Percentiles rank a stretch among this genome's conserved stretches.
phyloP scores from a whole-genome alignment of 2,113 vertebrate species.

The Aegithalos caudatus region DNA sequence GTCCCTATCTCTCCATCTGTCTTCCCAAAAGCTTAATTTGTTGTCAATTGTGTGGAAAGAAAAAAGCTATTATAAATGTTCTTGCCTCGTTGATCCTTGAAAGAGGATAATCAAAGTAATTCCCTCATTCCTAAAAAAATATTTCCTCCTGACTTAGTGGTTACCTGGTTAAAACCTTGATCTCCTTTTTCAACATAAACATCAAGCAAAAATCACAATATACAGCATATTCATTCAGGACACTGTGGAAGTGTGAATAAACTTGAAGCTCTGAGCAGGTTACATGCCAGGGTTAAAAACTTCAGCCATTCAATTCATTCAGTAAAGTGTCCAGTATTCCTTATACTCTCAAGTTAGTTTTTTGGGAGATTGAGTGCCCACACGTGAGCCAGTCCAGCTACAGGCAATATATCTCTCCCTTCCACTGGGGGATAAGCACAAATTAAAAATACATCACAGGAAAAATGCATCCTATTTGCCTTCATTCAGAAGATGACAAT shows the following conservation, averaged over 20 bases:
- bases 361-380: conserved; percentile 50
- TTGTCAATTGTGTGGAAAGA: background rate
- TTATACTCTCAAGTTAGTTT: conserved; percentile 54
- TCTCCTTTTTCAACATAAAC: background rate
- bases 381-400: conserved; percentile 47
- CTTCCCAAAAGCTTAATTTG: background rate
- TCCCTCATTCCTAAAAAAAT: background rate
- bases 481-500: background rate
- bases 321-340: conserved; percentile 51
- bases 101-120: background rate
- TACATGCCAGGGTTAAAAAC: conserved; percentile 61
- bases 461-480: background rate
- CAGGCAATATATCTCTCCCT: conserved; percentile 25
- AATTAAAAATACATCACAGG: background rate
- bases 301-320: conserved; percentile 65
- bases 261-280: conserved; percentile 61
- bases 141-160: background rate
- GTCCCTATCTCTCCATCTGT: background rate
- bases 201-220: background rate
- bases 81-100: background rate
- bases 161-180: background rate
- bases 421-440: conserved; percentile 1
- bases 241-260: background rate
- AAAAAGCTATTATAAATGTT: background rate
- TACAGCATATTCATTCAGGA: background rate